Evolutionary conservation across 2,797 vertebrate genomes (phyloP).

Genomic region (Pelobates cultripes): DNA sequence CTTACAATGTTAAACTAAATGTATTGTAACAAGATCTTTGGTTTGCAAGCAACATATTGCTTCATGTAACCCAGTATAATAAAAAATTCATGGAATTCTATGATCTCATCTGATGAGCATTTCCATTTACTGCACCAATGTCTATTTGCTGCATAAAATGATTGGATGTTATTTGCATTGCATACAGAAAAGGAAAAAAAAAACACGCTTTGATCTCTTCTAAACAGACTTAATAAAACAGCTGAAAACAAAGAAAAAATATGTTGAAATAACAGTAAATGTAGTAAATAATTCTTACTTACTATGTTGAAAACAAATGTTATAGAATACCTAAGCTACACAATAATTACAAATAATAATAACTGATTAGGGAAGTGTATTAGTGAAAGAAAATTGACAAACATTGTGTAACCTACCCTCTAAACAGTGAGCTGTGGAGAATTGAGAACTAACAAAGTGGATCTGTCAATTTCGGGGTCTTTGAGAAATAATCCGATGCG

Average conservation of each 20-base stretch:
- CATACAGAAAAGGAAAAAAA: constrained; percentile 10
- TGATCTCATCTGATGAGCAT: constrained; percentile 32
- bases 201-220: constrained; percentile 13
- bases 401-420: no score
- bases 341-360: no score
- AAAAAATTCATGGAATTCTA: constrained; percentile 38
- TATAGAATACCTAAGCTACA: neutral
- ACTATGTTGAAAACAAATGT: neutral
- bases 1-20: constrained; percentile 38
- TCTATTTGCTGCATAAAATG: neutral
- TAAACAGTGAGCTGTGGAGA: no score
- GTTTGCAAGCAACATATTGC: constrained; percentile 26
- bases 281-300: neutral
- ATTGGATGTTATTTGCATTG: constrained; percentile 8
- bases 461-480: no score
- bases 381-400: no score
- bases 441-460: no score
- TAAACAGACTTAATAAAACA: neutral
- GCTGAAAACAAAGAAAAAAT: neutral
- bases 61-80: constrained; percentile 29
- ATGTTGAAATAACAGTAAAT: neutral
- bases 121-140: constrained; percentile 25
- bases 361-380: no score
- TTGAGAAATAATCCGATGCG: no score
- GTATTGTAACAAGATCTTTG: constrained; percentile 36